Conservation (phyloP, 2,888 invertebrate genomes). For the Nowickia ferox region DNA sequence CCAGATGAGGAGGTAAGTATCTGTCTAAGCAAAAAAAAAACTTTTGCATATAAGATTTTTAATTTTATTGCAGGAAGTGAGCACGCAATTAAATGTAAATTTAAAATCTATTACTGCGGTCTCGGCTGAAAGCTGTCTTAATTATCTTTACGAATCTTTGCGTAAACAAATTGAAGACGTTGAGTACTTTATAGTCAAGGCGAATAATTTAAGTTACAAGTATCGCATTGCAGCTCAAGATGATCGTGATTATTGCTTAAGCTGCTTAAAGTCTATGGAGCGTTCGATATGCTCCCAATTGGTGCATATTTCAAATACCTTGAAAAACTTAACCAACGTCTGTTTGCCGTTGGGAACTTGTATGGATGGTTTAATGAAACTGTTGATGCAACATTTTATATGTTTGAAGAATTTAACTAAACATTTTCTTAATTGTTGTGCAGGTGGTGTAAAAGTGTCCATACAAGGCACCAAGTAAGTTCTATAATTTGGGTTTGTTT, state of each 20-base stretch:
- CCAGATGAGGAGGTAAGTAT: slow-evolving; percentile 68
- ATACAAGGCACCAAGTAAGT: slow-evolving; percentile 78
- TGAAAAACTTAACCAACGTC: slow-evolving; percentile 84
- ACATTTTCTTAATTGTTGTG: slow-evolving; percentile 85
- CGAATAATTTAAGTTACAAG: slow-evolving; percentile 83
- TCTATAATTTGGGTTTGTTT: background rate
- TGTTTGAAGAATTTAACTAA: slow-evolving; percentile 85
- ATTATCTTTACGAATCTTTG: slow-evolving; percentile 77
- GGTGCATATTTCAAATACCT: slow-evolving; percentile 84
- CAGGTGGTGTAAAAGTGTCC: slow-evolving; percentile 76
- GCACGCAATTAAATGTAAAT: slow-evolving; percentile 69
- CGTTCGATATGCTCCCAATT: slow-evolving; percentile 85
- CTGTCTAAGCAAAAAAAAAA: background rate
- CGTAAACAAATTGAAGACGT: slow-evolving; percentile 81
- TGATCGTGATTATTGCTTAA: slow-evolving; percentile 83
- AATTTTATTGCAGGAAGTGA: slow-evolving; percentile 31
- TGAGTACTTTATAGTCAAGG: slow-evolving; percentile 82
- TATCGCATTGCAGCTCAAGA: slow-evolving; percentile 83
- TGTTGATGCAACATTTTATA: slow-evolving; percentile 85
- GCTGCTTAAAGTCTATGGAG: slow-evolving; percentile 84
- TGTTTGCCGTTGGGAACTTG: slow-evolving; percentile 84
- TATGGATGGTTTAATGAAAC: slow-evolving; percentile 85
- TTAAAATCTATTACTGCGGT: slow-evolving; percentile 79
- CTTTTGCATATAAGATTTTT: background rate
- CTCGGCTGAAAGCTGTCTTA: slow-evolving; percentile 78